Base-by-base conservation (phyloP, 2,888 invertebrate genomes). In the Fragum whitleyi region DNA sequence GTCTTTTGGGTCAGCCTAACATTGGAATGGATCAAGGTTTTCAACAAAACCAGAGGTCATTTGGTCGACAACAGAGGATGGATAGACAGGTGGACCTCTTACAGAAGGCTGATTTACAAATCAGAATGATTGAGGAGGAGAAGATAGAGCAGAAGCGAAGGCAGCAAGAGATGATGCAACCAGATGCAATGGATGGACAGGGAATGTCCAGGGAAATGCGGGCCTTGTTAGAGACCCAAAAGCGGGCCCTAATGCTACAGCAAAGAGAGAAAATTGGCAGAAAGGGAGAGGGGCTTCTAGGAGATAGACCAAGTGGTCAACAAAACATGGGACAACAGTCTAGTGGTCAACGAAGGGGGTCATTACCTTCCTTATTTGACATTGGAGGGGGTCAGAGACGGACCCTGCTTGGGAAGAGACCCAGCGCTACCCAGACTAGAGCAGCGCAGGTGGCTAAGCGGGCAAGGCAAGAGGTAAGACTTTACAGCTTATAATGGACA, bases 301-400 rank as follows among this genome's bases (percentile, higher is more conserved):
- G 73, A 57, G 67, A 62, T 61, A 72, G 71, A 28, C 74, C 72
- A 32, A 32, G 71, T 53, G 23, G 53, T 29, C 32, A 36, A 36
- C 32, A 36, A 36, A 36, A 36, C 32, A 36, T 36, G 3, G 32
- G 32, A 36, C 32, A 57, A 69, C 39, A 51, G 23, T 67, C 62
- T 76, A 77, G 68, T 55, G 0, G 65, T 72, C 51, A 53, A 16
- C 23, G 26, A 26, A 28, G 5, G 51, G 51, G 51, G 74, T 14
- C 65, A 67, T 19, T 85, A 53, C 81, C 83, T 5, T 79, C 81
- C 9, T n/a, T 83, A 21, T 77, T 86, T 67, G 83, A 83, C 21
- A 9, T 47, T 47, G 28, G 75, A 6, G 74, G 74, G 23, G n/a
- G 57, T 23, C 42, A 29, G 9, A 51, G 72, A 21, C 42, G 62